Conservation (phyloP, 2,797 vertebrate genomes). For the Sitta carolinensis region DNA sequence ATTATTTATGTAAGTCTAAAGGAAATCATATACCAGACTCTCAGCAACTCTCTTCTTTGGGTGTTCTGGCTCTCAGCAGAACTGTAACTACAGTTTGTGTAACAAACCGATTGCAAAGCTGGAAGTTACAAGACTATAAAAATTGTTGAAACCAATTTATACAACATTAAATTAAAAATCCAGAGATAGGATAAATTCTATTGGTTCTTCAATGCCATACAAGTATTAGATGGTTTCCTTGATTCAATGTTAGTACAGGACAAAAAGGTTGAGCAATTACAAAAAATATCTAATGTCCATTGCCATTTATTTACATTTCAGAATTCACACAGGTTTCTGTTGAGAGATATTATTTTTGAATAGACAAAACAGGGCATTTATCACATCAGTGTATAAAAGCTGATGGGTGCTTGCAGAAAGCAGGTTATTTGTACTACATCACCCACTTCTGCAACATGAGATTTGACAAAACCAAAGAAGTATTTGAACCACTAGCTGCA, state of each 20-base stretch:
- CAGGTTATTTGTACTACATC: background rate
- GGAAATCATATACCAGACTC: background rate
- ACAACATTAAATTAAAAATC: conserved; percentile 60
- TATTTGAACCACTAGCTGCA: background rate
- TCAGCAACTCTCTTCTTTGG: background rate
- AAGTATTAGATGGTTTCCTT: conserved; percentile 50
- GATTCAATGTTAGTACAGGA: background rate
- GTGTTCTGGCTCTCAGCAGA: background rate
- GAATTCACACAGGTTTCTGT: background rate
- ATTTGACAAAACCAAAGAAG: background rate
- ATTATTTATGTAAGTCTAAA: background rate
- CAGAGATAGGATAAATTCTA: conserved; percentile 49
- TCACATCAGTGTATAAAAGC: background rate
- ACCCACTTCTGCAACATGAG: background rate
- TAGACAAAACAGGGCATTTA: background rate
- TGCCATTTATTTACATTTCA: conserved; percentile 45
- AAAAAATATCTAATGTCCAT: background rate
- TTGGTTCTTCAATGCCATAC: conserved; percentile 55
- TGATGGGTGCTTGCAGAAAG: background rate
- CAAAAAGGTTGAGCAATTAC: background rate
- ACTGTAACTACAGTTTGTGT: background rate
- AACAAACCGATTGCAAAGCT: conserved; percentile 1
- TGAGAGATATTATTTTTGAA: background rate
- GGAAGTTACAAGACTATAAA: conserved; percentile 23
- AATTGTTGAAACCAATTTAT: conserved; percentile 48